These are phyloP conservation scores for Cavia aperea DNA, from an alignment of 2,113 vertebrate genomes.

Conservation along the genomic window DNA sequence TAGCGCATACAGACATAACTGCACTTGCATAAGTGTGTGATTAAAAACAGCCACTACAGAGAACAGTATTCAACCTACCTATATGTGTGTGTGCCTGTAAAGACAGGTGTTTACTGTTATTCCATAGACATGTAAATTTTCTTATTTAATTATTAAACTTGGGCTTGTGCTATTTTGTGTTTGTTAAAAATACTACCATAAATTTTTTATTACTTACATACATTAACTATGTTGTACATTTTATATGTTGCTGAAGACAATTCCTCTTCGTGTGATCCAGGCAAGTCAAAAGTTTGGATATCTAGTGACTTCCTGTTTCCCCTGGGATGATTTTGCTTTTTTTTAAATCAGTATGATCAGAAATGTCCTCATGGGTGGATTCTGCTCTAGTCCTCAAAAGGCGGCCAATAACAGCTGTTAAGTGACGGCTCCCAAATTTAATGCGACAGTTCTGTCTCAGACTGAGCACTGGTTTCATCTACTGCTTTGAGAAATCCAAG, in stretches of 20 bases:
- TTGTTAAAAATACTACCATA: neutral
- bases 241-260: neutral
- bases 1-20: neutral
- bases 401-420: fast-evolving
- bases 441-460: neutral
- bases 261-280: neutral
- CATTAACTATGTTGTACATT: neutral
- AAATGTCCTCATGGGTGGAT: neutral
- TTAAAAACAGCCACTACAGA: neutral
- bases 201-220: neutral
- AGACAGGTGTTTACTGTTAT: neutral
- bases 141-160: neutral
- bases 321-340: neutral
- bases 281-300: neutral
- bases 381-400: neutral
- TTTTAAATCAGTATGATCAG: neutral
- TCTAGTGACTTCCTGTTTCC: neutral
- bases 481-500: neutral
- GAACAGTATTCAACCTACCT: neutral
- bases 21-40: neutral
- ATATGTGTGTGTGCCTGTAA: neutral
- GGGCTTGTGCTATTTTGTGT: neutral
- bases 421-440: neutral
- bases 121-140: neutral
- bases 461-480: neutral